phyloP scores from a whole-genome alignment of 2,797 vertebrate species.

The Falco rusticolus region DNA sequence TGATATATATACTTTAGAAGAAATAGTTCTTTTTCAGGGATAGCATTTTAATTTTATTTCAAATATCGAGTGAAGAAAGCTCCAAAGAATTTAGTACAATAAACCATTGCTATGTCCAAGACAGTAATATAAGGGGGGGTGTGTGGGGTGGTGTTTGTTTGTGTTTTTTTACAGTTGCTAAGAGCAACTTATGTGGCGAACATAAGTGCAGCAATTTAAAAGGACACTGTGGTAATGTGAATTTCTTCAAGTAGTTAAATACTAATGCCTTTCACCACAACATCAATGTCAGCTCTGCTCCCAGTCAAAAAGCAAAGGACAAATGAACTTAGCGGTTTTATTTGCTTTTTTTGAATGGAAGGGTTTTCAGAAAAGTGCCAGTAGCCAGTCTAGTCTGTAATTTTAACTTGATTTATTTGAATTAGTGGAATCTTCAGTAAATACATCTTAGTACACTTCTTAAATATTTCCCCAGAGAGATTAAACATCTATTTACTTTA shows the following conservation, averaged over 20 bases:
- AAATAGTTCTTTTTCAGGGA: background rate
- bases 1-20: background rate
- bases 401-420: constrained; percentile 68
- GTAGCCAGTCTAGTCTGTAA: constrained; percentile 44
- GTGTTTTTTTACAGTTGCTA: constrained; percentile 60
- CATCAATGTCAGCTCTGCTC: constrained; percentile 26
- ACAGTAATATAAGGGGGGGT: background rate
- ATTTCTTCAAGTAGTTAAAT: constrained; percentile 71
- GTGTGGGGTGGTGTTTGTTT: background rate
- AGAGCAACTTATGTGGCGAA: constrained; percentile 66
- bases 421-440: constrained; percentile 64
- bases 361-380: constrained; percentile 46
- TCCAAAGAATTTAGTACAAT: constrained; percentile 19
- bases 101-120: constrained; percentile 20
- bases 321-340: constrained; percentile 51
- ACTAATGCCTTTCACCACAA: constrained; percentile 54
- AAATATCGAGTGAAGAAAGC: background rate
- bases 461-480: constrained; percentile 30
- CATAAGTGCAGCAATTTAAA: constrained; percentile 71
- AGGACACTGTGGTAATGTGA: constrained; percentile 63
- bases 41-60: constrained; percentile 29
- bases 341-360: constrained; percentile 60
- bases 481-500: constrained; percentile 49
- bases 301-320: constrained; percentile 48
- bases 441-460: constrained; percentile 20